phyloP scores from a whole-genome alignment of 2,113 vertebrate genomes.

The Bombycilla garrulus region DNA sequence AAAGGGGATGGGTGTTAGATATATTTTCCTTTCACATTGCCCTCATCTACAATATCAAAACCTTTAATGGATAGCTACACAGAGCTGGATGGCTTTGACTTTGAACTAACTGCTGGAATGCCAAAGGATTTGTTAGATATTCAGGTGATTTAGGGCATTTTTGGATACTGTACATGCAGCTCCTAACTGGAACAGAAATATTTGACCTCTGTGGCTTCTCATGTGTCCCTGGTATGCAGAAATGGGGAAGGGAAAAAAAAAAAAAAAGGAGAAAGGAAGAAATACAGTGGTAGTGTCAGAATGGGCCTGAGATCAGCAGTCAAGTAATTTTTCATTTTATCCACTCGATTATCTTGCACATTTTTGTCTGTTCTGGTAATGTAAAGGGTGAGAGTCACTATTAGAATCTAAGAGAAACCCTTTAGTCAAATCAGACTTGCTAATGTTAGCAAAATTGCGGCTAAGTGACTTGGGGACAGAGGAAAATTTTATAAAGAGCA shows the following conservation, averaged over 20 bases:
- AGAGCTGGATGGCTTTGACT: background rate
- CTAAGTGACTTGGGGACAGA: background rate
- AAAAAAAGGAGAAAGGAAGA: background rate
- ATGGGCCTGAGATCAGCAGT: background rate
- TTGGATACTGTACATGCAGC: background rate
- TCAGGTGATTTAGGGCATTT: background rate
- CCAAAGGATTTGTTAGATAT: background rate
- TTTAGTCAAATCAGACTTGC: background rate
- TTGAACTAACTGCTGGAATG: background rate
- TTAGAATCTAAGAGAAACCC: background rate
- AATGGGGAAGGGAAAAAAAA: background rate
- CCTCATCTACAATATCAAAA: background rate
- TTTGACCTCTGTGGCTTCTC: background rate
- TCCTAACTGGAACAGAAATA: background rate
- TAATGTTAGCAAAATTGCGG: background rate
- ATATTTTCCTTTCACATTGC: background rate
- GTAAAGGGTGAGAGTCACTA: background rate
- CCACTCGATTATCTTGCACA: accelerated
- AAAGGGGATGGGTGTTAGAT: background rate
- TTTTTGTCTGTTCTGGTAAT: background rate
- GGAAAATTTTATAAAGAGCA: background rate
- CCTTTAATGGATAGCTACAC: background rate
- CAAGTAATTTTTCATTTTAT: background rate
- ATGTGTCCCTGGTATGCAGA: background rate
- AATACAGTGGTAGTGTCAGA: background rate